Base-by-base conservation (phyloP, 2,888 invertebrate genomes). In the Orchesella flavescens region DNA sequence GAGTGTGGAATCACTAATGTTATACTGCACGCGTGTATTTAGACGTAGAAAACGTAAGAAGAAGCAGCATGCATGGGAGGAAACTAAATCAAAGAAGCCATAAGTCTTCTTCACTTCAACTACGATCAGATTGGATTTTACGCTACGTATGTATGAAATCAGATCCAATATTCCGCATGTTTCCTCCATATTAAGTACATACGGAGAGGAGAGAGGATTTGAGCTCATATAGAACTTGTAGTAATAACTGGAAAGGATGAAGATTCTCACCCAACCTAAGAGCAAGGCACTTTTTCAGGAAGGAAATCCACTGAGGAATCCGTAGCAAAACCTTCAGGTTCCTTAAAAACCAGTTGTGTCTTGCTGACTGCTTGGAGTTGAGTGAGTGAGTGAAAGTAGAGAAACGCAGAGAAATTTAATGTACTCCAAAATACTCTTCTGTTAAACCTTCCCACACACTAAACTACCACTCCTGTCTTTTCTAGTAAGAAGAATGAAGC, bases 81-180 rank as follows among this genome's bases (percentile, higher is more conserved):
- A 65, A 80, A 73, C 66, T 73, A 80, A 80, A 80, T 80, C 80
- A 80, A 73, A 80, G 80, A 65, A 73, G 66, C 80, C 80, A 73
- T 80, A 80, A 80, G 80, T 80, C 80, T 80, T 80, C 73, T 73
- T 80, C 80, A 65, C 80, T 80, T 80, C 80, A 80, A 46, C 80
- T 73, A 55, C 66, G 80, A 80, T 80, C 80, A 73, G 80, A 80
- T 80, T 80, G 80, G 80, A 80, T 80, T 80, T 80, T 73, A 73
- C 80, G 80, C 80, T 59, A 80, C 66, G 73, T 73, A 65, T 73
- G 66, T 73, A 80, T 73, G 66, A 57, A 73, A 73, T 80, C 80
- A 80, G 61, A 23, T 66, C 59, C 69, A 59, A 71, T 71, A 71
- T 71, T 49, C 72, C 71, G 46, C 61, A 23, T 46, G 68, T 66